These are phyloP conservation scores for Scaptodrosophila latifasciaeformis DNA, from an alignment of 2,888 invertebrate genomes.

Conservation along the genomic window DNA sequence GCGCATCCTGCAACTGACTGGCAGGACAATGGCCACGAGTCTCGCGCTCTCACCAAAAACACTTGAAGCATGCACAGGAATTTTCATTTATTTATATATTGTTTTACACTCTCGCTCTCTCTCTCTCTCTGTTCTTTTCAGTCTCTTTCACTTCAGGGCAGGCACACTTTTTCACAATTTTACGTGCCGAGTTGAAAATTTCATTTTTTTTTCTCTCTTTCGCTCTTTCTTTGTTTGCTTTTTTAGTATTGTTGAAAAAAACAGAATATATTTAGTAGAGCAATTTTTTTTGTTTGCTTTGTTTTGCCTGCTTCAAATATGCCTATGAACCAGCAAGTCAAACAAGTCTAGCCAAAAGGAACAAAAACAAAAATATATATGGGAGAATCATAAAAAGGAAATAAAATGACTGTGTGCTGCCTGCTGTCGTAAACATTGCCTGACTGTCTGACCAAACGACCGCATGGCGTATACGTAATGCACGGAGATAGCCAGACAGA, in stretches of 20 bases:
- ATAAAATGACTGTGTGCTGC: slow-evolving; percentile 56
- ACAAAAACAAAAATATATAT: slow-evolving; percentile 34
- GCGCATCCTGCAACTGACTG: slow-evolving; percentile 18
- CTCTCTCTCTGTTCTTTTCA: background rate
- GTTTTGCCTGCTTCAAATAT: background rate
- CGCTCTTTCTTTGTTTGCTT: background rate
- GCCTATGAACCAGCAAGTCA: slow-evolving; percentile 13
- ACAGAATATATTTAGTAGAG: slow-evolving; percentile 48
- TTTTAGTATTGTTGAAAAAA: slow-evolving; percentile 67
- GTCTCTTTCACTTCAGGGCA: background rate
- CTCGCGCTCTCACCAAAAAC: slow-evolving; percentile 61
- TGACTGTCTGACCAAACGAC: slow-evolving; percentile 45
- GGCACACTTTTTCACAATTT: slow-evolving; percentile 49
- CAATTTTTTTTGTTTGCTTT: too few species aligned
- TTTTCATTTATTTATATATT: slow-evolving; percentile 68
- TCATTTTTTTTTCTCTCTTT: background rate
- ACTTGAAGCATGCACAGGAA: slow-evolving; percentile 68
- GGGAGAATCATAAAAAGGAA: slow-evolving; percentile 57
- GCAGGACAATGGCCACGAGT: slow-evolving; percentile 54
- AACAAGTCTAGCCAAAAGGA: background rate
- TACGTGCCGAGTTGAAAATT: slow-evolving; percentile 47
- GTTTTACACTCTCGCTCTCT: slow-evolving; percentile 43
- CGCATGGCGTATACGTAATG: slow-evolving; percentile 51
- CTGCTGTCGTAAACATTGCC: slow-evolving; percentile 61
- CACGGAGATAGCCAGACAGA: slow-evolving; percentile 24